Evolutionary conservation across 1,140 invertebrate species (phyloP), one percentile per base, ranked within the genome.

Genomic region (Leptopilina boulardi): DNA sequence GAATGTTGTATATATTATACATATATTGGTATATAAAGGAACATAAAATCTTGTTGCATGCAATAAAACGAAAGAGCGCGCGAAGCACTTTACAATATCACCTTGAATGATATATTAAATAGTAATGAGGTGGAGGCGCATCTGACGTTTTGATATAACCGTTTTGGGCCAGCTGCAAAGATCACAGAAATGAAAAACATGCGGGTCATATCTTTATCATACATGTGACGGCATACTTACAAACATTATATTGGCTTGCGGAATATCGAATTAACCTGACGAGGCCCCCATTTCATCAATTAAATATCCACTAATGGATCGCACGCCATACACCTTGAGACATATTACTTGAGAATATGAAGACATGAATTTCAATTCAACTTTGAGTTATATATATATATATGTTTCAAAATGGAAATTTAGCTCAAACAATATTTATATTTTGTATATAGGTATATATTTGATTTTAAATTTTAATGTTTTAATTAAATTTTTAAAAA

Each of bases 151-250:
- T 81, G 80, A 82, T 66, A 66, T 84, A 84, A 84, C 79, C 71
- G 79, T 80, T 66, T 66, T 71, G 78, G 77, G 77, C 83, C 87
- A 88, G 82, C 86, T 88, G 87, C 86, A 82, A 84, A 83, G 84
- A 79, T 81, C 79, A 81, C 83, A 79, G 71, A 76, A 70, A 76
- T 82, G 78, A 5, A 82, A 76, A 81, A 87, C 76, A 87, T 88
- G 87, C 87, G 87, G 87, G 87, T 84, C 78, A 80, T 88, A 88
- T 88, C 86, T 85, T 51, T 75, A 80, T 82, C 80, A 74, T 77
- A 72, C 77, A 71, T 77, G 70, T 76, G 72, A 73, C 71, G 71
- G 83, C 74, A 78, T 76, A 75, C 74, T 76, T 70, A 70, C 78
- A 77, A 44, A 71, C 74, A 77, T 76, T 77, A n/a, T n/a, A 47